Evolutionary conservation across 2,797 vertebrate species (phyloP).

Genomic region (Lycodopsis pacificus): DNA sequence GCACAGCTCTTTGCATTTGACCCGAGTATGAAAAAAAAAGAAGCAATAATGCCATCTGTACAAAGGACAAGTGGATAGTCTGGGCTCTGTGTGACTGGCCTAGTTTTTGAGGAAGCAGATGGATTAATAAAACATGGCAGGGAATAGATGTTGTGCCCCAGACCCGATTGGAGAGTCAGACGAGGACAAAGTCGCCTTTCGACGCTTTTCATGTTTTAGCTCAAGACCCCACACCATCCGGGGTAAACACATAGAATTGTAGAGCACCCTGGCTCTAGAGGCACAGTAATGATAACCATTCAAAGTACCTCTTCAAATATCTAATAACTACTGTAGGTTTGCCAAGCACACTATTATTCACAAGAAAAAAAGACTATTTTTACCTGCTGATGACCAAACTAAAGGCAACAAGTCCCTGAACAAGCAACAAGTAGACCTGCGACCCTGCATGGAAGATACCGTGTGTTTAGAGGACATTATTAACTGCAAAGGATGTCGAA

Average conservation of each 20-base stretch:
- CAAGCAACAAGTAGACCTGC: neutral
- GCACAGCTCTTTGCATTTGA: conserved; percentile 53
- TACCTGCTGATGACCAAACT: neutral
- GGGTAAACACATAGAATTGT: conserved; percentile 8
- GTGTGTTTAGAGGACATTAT: neutral
- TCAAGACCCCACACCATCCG: neutral
- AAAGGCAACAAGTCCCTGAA: neutral
- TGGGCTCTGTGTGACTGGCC: conserved; percentile 63
- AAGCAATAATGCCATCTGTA: conserved; percentile 49
- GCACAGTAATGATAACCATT: neutral
- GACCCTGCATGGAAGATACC: neutral
- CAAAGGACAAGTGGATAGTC: conserved; percentile 61
- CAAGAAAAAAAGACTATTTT: neutral
- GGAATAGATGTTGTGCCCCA: conserved; percentile 58
- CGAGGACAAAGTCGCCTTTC: conserved; percentile 49
- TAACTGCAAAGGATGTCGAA: neutral
- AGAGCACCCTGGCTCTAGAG: neutral
- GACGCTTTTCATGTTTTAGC: conserved; percentile 28
- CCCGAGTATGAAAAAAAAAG: conserved; percentile 32
- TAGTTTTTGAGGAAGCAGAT: conserved; percentile 70
- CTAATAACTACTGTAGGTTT: neutral
- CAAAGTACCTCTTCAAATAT: neutral
- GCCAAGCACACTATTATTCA: neutral
- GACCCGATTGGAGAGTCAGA: conserved; percentile 54
- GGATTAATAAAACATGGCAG: conserved; percentile 75